Evolutionary conservation across 2,113 vertebrate species (phyloP), one percentile per base, ranked within the genome.

Genomic region (Scopus umbretta): DNA sequence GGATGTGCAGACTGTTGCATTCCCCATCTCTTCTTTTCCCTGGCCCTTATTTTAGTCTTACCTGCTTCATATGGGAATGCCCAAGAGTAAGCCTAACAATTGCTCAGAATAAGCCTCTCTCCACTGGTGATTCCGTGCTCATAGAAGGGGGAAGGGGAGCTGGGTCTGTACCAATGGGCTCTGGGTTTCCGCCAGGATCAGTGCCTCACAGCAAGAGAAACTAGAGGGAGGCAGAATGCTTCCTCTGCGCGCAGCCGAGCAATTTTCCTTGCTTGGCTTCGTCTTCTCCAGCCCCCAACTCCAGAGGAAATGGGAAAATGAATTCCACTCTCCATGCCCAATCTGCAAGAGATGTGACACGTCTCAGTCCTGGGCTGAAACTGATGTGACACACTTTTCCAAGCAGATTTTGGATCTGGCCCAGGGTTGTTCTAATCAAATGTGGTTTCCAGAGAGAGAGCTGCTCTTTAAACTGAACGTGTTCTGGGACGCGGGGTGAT

Each of bases 391-490:
- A 92, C 66, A 36, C 59, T 85, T 88, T 94, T 87, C 53, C 62
- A 81, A 43, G 70, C 83, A 87, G 80, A 68, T 92, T 87, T 89
- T 91, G 92, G 92, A 82, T 75, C 56, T 75, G 66, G 78, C 78
- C 86, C 92, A 92, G 84, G 50, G 76, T 43, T 97, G 78, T 72
- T 96, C 92, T 94, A 91, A 94, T 95, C 94, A 92, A 81, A 75
- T 91, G 91, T 91, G 94, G 97, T 92, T 96, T 96, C 83, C 88
- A 88, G 91, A 93, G 56, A 55, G 76, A 52, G 76, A 78, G 61
- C 62, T 92, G 80, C 80, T 94, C 87, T 96, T 92, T 45, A 89
- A 65, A 61, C 83, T 62, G 71, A 81, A 9, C 5, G 2, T 62
- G 40, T 67, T 95, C 87, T 68, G 94, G 84, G 89, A 63, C 2